Percentiles rank a stretch among this genome's conserved stretches.
These are phyloP conservation scores for Lophius americanus DNA, from an alignment of 2,797 vertebrate genomes.

Conservation along the genomic window DNA sequence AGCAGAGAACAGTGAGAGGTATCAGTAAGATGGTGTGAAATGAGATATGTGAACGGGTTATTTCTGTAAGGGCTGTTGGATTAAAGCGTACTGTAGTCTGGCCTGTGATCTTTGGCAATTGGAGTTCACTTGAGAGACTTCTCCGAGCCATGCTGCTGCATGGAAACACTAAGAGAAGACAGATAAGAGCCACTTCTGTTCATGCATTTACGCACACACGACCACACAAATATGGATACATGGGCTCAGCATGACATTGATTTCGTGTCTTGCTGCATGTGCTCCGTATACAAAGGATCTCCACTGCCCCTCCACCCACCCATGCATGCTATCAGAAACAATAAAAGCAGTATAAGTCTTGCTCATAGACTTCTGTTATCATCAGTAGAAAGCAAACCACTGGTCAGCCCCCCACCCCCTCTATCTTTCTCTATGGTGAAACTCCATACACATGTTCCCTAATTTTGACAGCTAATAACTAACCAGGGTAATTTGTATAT, in stretches of 20 bases:
- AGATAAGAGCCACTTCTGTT: constrained; percentile 25
- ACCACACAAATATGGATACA: constrained; percentile 22
- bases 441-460: constrained; percentile 53
- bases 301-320: not conserved
- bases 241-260: constrained; percentile 46
- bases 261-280: constrained; percentile 39
- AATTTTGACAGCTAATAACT: constrained; percentile 69
- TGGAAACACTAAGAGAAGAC: constrained; percentile 15
- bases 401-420: constrained; percentile 15
- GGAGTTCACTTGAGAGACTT: constrained; percentile 4
- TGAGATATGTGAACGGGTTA: constrained; percentile 21
- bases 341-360: constrained; percentile 41
- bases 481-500: constrained; percentile 72
- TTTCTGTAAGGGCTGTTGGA: constrained; percentile 31
- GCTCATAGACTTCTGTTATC: constrained; percentile 43
- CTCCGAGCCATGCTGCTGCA: not conserved
- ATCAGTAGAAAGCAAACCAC: constrained; percentile 42
- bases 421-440: constrained; percentile 18
- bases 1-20: constrained; percentile 1
- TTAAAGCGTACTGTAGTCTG: constrained; percentile 19
- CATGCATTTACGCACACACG: constrained; percentile 1
- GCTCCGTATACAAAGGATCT: constrained; percentile 25
- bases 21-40: constrained; percentile 17
- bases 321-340: constrained; percentile 27
- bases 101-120: constrained; percentile 28